Base-by-base conservation (phyloP, 1,140 invertebrate genomes). In the Drosophila equinoxialis region DNA sequence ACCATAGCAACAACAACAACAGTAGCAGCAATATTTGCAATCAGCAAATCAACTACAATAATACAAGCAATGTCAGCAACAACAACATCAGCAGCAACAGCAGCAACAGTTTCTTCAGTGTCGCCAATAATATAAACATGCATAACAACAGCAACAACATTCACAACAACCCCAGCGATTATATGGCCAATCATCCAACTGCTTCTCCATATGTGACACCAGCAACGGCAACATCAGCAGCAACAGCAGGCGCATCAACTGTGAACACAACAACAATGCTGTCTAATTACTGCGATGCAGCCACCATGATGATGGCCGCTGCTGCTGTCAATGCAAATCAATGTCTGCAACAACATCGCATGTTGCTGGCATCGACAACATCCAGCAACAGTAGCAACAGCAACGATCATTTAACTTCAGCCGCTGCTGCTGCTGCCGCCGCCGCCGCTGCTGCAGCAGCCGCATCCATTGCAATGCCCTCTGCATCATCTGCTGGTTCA, bases 241-340 rank as follows among this genome's bases (percentile, higher is more conserved):
- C 68, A 48, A 54, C 78, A 6, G 68, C 35, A 4, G 68, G 69
- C 35, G 61, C 79, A 79, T 57, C 77, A 42, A 65, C 79, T 58
- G 85, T 85, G 54, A 90, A 77, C 59, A 82, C 87, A 70, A 91
- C 90, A 60, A 84, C 90, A 67, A 91, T 91, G 90, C 74, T 91
- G 81, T 91, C 90, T 77, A 91, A 91, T 84, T 91, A 91, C 74
- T 91, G 90, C 81, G 90, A 91, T 82, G 90, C 90, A 60, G 90
- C 90, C 7, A 91, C 90, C 61, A 91, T 91, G 90, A 91, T 91
- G 90, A 91, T 91, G 90, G 90, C 90, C 57, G 90, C 90, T 39
- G 90, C 90, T 30, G 90, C 90, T 68, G 90, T 91, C 75, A 91
- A 91, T 91, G 90, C 90, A 77, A 91, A 91, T 90, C 90, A 91